phyloP scores from a whole-genome alignment of 2,113 vertebrate genomes.

The Sterna hirundo region DNA sequence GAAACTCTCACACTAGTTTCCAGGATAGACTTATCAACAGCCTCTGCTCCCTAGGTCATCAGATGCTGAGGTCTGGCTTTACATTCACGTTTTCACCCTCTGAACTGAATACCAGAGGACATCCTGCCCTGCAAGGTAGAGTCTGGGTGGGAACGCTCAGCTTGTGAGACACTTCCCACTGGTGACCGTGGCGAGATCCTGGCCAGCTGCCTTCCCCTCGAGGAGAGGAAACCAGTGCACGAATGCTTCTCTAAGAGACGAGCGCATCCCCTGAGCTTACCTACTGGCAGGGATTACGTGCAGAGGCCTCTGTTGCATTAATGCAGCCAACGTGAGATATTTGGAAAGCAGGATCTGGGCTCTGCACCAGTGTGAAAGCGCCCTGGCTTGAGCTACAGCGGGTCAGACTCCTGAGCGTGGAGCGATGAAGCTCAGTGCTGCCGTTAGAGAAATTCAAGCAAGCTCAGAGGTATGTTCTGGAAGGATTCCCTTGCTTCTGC shows the following conservation, averaged over 20 bases:
- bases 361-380: too few species aligned
- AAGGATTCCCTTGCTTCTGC: not conserved
- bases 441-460: not conserved
- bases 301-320: not conserved
- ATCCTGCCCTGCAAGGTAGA: not conserved
- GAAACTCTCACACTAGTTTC: not conserved
- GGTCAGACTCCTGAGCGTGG: not conserved
- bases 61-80: not conserved
- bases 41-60: not conserved
- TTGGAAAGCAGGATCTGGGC: not conserved
- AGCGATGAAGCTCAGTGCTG: not conserved
- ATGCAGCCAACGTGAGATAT: rapidly evolving
- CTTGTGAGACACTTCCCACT: not conserved
- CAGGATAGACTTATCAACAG: not conserved
- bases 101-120: not conserved
- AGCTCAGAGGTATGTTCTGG: not conserved
- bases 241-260: not conserved
- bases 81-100: not conserved
- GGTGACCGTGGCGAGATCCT: not conserved
- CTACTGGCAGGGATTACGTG: not conserved
- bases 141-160: not conserved
- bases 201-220: not conserved
- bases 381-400: not conserved
- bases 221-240: not conserved
- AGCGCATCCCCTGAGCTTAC: not conserved